These are phyloP conservation scores for Iselma pallidipennis DNA, from an alignment of 2,888 invertebrate species.

Conservation along the genomic window DNA sequence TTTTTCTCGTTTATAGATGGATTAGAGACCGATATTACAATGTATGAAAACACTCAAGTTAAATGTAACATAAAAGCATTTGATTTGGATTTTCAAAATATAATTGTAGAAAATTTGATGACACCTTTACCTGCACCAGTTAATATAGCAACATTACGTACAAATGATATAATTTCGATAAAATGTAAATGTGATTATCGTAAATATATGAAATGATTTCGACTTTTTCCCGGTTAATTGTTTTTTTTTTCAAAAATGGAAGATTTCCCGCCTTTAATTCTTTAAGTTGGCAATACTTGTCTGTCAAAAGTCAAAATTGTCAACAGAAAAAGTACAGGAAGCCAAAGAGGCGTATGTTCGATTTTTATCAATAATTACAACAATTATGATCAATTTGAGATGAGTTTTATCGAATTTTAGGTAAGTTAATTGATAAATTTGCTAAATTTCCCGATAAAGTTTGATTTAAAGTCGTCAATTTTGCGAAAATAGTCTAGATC, in stretches of 20 bases:
- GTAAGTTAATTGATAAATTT: not conserved
- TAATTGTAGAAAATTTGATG: slow-evolving; percentile 48
- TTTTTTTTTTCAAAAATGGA: not conserved
- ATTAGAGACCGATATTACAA: slow-evolving; percentile 39
- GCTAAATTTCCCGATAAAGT: not conserved
- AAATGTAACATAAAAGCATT: slow-evolving; percentile 44
- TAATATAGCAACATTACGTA: slow-evolving; percentile 43
- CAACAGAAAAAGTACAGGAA: not conserved
- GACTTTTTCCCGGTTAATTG: not conserved
- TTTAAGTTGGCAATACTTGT: not conserved
- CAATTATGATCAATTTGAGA: not conserved
- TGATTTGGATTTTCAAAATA: slow-evolving; percentile 45
- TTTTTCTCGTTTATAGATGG: slow-evolving; percentile 32
- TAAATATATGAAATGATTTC: slow-evolving; percentile 5
- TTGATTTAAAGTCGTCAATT: no score
- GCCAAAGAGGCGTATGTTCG: not conserved
- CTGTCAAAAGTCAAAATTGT: not conserved
- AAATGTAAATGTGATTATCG: slow-evolving; percentile 22
- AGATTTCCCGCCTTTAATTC: no score
- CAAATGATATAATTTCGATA: slow-evolving; percentile 46
- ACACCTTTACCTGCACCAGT: slow-evolving; percentile 40
- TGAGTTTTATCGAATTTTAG: not conserved
- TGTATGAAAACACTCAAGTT: slow-evolving; percentile 48
- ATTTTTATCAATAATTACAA: not conserved
- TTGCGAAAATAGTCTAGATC: no score